These are phyloP conservation scores for Myiothlypis coronata DNA, from an alignment of 2,797 vertebrate genomes.

Conservation along the genomic window DNA sequence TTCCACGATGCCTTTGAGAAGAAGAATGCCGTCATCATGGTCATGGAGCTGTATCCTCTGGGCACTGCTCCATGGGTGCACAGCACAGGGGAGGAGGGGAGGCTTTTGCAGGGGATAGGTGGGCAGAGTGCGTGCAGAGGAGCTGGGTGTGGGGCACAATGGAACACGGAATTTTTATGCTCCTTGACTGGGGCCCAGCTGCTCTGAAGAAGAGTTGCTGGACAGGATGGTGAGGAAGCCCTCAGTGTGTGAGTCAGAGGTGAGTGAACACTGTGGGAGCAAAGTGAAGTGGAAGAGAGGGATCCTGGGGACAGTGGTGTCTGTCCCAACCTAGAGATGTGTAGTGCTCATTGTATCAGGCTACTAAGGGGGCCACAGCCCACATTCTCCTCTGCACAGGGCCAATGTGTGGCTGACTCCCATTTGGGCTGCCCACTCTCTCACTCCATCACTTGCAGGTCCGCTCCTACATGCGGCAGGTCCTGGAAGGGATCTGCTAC, in stretches of 20 bases:
- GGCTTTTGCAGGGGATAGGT: background rate
- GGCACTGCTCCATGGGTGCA: accelerated
- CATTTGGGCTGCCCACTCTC: background rate
- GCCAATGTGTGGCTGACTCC: background rate
- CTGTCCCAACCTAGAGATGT: background rate
- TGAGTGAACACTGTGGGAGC: constrained; percentile 66
- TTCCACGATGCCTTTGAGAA: constrained; percentile 97
- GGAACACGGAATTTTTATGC: background rate
- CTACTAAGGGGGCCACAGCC: background rate
- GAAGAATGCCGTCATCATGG: constrained; percentile 87
- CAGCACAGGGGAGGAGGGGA: background rate
- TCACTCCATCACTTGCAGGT: background rate
- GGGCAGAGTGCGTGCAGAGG: accelerated
- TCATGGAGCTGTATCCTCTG: constrained; percentile 93
- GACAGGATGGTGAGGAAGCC: constrained; percentile 89
- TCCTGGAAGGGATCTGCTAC: constrained; percentile 82
- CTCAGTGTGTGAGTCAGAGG: constrained; percentile 88
- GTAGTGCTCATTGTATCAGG: background rate
- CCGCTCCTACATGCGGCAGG: constrained; percentile 85
- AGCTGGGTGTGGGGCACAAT: background rate
- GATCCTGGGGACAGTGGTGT: background rate
- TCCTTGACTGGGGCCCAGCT: constrained; percentile 85
- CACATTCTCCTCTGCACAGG: background rate
- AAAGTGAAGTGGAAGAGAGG: background rate
- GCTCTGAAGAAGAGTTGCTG: constrained; percentile 89